phyloP scores from a whole-genome alignment of 2,888 invertebrate genomes.

The Acanthoscelides obtectus region DNA sequence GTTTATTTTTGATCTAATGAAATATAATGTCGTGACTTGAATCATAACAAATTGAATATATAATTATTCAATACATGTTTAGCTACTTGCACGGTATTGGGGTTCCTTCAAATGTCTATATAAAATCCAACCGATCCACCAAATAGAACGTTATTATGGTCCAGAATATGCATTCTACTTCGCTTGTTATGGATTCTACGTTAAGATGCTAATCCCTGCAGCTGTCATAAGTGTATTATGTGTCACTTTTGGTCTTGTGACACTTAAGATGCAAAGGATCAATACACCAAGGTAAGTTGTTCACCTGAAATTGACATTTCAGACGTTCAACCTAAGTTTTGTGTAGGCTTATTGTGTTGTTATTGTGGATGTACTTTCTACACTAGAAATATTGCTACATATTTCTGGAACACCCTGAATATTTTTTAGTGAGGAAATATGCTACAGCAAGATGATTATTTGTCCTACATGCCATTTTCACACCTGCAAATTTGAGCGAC shows the following conservation, averaged over 20 bases:
- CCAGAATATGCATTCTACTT: conserved; percentile 55
- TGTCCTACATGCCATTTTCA: conserved; percentile 30
- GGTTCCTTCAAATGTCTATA: conserved; percentile 51
- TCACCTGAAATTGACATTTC: neutral
- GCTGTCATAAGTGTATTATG: neutral
- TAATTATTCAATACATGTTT: no score
- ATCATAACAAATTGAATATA: no score
- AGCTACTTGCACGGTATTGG: conserved; percentile 58
- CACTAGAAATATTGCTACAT: neutral
- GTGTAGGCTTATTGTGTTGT: no score
- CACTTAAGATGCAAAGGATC: neutral
- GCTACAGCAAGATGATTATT: conserved; percentile 25
- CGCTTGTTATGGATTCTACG: conserved; percentile 55
- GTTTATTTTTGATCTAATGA: no score
- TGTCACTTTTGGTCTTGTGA: conserved; percentile 1
- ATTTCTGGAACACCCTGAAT: neutral
- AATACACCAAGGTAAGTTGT: conserved; percentile 11
- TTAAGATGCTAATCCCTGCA: conserved; percentile 23
- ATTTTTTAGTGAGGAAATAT: conserved; percentile 27
- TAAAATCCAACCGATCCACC: conserved; percentile 58
- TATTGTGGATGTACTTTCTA: no score
- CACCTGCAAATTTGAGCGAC: conserved; percentile 24
- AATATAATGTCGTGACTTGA: no score
- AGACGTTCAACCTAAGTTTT: no score
- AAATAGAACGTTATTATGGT: conserved; percentile 55